phyloP scores from a whole-genome alignment of 2,888 invertebrate species.

The Chaetoderma sp. region DNA sequence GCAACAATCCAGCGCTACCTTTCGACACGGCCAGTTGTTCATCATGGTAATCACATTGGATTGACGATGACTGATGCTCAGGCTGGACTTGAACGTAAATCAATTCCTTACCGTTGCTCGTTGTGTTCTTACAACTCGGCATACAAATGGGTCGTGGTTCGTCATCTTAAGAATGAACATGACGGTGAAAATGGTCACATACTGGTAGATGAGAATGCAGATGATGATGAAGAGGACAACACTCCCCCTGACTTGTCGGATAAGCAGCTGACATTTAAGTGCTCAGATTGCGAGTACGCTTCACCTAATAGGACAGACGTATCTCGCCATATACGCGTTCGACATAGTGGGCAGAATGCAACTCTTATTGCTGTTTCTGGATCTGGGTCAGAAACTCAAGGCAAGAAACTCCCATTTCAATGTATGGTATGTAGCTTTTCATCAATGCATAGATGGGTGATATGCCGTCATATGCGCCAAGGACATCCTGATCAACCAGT shows the following conservation, averaged over 20 bases:
- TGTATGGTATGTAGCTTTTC: neutral
- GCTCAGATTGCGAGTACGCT: too few relatives aligned
- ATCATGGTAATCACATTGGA: conserved; percentile 50
- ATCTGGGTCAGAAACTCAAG: too few relatives aligned
- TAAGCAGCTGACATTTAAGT: too few relatives aligned
- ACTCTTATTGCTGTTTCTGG: too few relatives aligned
- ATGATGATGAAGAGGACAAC: neutral
- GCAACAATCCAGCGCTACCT: conserved; percentile 60
- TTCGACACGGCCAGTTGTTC: conserved; percentile 46
- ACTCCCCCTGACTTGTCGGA: too few relatives aligned
- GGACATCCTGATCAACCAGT: too few relatives aligned
- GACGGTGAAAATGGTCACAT: conserved; percentile 44
- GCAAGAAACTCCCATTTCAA: neutral
- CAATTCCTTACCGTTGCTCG: conserved; percentile 87
- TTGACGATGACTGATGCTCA: neutral
- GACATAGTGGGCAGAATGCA: too few relatives aligned
- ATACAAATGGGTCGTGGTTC: conserved; percentile 97
- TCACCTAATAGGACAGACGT: too few relatives aligned
- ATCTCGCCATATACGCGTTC: too few relatives aligned
- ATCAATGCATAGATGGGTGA: neutral
- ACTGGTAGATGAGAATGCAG: conserved; percentile 24
- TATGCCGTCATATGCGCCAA: too few relatives aligned
- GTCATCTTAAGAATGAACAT: conserved; percentile 81
- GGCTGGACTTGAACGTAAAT: conserved; percentile 7
- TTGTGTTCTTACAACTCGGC: conserved; percentile 94